Conservation (phyloP, 2,113 vertebrate genomes). For the Cynopterus brachyotis region DNA sequence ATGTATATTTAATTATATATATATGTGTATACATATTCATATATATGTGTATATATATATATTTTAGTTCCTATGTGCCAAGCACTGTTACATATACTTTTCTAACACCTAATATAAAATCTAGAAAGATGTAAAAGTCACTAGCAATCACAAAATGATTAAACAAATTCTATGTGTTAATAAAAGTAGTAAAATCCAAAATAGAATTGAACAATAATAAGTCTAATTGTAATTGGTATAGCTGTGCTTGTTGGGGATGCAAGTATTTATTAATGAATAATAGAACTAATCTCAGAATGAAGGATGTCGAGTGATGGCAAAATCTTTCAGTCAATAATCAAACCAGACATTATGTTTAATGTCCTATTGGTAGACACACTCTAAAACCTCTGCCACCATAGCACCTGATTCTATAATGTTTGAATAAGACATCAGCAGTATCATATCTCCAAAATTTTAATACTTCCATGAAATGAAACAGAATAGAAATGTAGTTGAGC, state of each 20-base stretch:
- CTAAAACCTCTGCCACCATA: background rate
- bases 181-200: background rate
- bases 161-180: background rate
- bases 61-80: background rate
- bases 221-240: background rate
- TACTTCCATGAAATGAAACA: background rate
- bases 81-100: background rate
- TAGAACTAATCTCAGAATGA: background rate
- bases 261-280: background rate
- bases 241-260: background rate
- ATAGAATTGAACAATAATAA: background rate
- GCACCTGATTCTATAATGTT: background rate
- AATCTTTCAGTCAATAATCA: background rate
- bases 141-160: background rate
- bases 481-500: background rate
- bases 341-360: background rate
- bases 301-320: background rate
- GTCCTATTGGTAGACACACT: background rate
- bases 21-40: too few relatives aligned
- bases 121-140: background rate
- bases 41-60: too few relatives aligned
- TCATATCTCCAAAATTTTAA: background rate
- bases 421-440: background rate
- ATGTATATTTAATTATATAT: too few relatives aligned
- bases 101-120: background rate